Evolutionary conservation across 2,888 invertebrate genomes (phyloP), one percentile per base, ranked within the genome.

Genomic region (Sinentomon sp.): DNA sequence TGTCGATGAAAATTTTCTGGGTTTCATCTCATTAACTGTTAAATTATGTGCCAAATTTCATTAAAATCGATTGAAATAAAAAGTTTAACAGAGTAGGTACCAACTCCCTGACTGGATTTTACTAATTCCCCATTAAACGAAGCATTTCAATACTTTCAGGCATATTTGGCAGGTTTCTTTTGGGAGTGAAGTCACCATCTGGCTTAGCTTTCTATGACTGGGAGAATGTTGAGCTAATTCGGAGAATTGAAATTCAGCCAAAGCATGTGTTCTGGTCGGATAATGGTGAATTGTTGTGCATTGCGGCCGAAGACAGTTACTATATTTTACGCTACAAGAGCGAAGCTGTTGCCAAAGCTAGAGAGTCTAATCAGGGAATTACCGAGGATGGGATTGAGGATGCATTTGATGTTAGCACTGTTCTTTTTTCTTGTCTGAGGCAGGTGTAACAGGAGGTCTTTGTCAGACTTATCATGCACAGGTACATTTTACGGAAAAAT

Each of bases 131-230:
- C 12, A 21, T 10, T 9, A 25, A 13, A 26, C 6, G 10, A 5
- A 12, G 14, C 26, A 10, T 35, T 34, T 17, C 20, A 17, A 19
- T 35, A 7, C 35, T 43, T 50, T 6, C 48, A 74, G 74, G 70
- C 35, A 85, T 92, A 37, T 83, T 75, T 49, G 89, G 87, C 17
- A 89, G 89, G 1, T 69, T 65, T 51, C 64, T 89, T 57, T 59
- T 92, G 38, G 85, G 92, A 2, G 80, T 92, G 0, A 73, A 77
- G 44, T 83, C 87, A 0, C 75, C 78, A 9, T 77, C 82, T 28
- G 87, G 87, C 0, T 62, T 92, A 46, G 74, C 77, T 0, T 87
- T 99, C 55, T 97, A 85, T 49, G 94, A 97, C 50, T 97, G 97
- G 97, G 94, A 99, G 47, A 68, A 73, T 10, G 56, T 83, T 38